Conservation (phyloP, 2,113 vertebrate genomes). For the Mola mola region DNA sequence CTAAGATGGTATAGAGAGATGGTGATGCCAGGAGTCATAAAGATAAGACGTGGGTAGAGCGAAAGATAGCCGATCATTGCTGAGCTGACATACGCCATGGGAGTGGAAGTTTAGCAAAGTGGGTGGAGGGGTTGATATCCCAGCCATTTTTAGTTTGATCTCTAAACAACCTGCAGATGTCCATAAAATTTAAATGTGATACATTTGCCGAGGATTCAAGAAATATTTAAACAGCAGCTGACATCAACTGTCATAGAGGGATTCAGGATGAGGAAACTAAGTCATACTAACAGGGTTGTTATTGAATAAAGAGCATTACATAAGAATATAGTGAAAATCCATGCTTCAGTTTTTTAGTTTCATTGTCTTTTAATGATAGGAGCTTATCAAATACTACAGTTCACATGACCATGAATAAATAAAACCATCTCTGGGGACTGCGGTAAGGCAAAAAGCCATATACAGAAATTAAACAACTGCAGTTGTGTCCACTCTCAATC, state of each 20-base stretch:
- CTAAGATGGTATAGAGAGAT: conserved; percentile 1
- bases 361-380: no score
- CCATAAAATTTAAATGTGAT: conserved; percentile 22
- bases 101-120: background rate
- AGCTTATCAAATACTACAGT: no score
- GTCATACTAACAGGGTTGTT: no score
- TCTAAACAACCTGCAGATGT: conserved; percentile 5
- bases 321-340: no score
- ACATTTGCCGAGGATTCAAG: conserved; percentile 27
- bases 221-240: conserved; percentile 30
- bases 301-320: no score
- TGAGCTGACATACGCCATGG: background rate
- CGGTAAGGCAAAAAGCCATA: no score
- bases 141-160: conserved; percentile 15
- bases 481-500: no score
- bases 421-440: no score
- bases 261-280: no score
- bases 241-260: background rate
- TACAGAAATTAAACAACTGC: no score
- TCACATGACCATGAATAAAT: no score
- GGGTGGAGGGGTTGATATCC: conserved; percentile 4
- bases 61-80: conserved; percentile 2
- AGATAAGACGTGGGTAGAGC: background rate
- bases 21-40: background rate
- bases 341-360: no score